These are phyloP conservation scores for Globodera rostochiensis DNA, from an alignment of 1,140 invertebrate species.

Conservation along the genomic window DNA sequence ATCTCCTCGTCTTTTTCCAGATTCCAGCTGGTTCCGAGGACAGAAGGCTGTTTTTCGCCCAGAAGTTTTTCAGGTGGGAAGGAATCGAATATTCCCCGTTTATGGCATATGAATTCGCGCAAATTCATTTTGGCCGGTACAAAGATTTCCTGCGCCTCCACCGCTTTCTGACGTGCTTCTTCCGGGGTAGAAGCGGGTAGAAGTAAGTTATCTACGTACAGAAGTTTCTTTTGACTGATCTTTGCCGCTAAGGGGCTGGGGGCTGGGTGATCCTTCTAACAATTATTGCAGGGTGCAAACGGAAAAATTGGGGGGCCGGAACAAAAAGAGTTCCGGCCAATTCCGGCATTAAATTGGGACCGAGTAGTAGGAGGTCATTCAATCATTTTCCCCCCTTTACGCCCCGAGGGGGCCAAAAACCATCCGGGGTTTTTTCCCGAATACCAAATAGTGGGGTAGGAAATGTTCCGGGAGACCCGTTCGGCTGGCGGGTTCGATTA, in stretches of 20 bases:
- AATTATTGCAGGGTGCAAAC: not conserved
- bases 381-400: not conserved
- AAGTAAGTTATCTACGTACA: slow-evolving; percentile 32
- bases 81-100: not conserved
- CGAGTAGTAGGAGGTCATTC: slow-evolving; percentile 7
- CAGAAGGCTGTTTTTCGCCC: not conserved
- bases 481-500: not conserved
- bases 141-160: slow-evolving; percentile 12
- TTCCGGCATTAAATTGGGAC: not conserved
- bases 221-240: not conserved
- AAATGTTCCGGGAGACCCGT: not conserved
- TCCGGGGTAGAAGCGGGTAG: not conserved
- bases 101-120: slow-evolving; percentile 22
- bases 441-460: slow-evolving; percentile 20
- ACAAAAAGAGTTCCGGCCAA: not conserved
- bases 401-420: slow-evolving; percentile 9
- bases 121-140: slow-evolving; percentile 21
- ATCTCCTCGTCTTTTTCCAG: not conserved
- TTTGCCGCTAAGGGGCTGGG: not conserved
- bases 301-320: not conserved
- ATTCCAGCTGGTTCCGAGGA: slow-evolving; percentile 26
- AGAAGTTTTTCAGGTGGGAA: not conserved
- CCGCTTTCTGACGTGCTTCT: not conserved
- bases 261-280: not conserved
- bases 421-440: slow-evolving; percentile 6